Conservation (phyloP, 2,113 vertebrate species). For the Carlito syrichta region DNA sequence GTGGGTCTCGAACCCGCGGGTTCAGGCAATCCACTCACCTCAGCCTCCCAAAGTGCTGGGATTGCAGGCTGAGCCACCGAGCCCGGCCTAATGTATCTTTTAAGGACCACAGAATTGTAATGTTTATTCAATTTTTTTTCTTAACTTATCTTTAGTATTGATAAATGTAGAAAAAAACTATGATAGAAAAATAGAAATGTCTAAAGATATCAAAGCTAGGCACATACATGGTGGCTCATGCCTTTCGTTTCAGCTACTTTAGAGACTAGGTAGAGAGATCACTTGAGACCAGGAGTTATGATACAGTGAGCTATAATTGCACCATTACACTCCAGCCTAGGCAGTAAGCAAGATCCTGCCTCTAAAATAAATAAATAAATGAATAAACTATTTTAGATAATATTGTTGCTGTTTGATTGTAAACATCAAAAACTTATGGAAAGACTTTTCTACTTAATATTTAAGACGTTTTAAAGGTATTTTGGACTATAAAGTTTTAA, state of each 20-base stretch:
- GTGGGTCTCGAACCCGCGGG: no score
- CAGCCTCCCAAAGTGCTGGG: no score
- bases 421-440: no score
- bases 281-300: neutral
- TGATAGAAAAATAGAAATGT: slow-evolving; percentile 66
- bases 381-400: no score
- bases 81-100: no score
- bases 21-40: no score
- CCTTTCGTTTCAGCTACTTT: neutral
- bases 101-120: neutral
- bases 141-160: slow-evolving; percentile 66
- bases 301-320: neutral
- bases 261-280: neutral
- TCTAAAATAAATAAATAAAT: neutral
- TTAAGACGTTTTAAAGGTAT: neutral
- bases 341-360: neutral
- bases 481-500: slow-evolving; percentile 48
- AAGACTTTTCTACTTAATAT: no score
- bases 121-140: slow-evolving; percentile 69
- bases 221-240: neutral
- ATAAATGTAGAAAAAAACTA: no score
- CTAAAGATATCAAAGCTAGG: no score
- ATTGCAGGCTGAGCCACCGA: no score
- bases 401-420: no score
- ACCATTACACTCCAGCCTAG: neutral